These are phyloP conservation scores for Cantharis rufa DNA, from an alignment of 2,888 invertebrate genomes.

Conservation along the genomic window DNA sequence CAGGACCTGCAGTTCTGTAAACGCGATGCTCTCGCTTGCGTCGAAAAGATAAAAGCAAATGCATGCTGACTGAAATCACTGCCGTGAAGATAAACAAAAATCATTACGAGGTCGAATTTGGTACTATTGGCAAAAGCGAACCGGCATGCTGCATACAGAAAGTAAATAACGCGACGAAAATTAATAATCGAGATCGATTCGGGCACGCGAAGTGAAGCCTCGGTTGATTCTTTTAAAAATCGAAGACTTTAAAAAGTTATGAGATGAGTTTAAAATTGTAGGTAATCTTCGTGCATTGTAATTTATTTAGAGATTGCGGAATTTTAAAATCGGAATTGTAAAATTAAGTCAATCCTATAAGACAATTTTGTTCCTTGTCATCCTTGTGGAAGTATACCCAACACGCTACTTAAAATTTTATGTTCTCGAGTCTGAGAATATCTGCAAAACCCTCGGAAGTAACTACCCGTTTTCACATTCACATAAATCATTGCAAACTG, in stretches of 20 bases:
- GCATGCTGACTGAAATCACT: background rate
- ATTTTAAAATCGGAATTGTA: conserved; percentile 6
- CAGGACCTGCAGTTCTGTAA: background rate
- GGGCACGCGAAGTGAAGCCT: background rate
- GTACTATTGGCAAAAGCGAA: background rate
- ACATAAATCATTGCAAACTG: conserved; percentile 32
- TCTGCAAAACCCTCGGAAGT: conserved; percentile 25
- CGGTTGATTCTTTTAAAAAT: background rate
- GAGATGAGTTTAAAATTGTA: background rate
- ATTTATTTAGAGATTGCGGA: conserved; percentile 2
- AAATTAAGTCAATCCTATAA: conserved; percentile 18
- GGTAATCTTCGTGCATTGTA: background rate
- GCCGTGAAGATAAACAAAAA: background rate
- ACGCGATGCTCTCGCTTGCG: background rate
- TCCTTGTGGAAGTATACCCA: conserved; percentile 11
- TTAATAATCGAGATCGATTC: background rate
- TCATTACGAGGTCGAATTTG: background rate
- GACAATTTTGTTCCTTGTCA: conserved; percentile 12
- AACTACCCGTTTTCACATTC: conserved; percentile 28
- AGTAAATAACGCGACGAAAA: background rate
- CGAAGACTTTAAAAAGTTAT: background rate
- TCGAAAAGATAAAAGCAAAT: background rate
- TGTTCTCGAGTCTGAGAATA: conserved; percentile 25
- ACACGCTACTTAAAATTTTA: conserved; percentile 24
- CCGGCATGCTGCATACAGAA: background rate